Evolutionary conservation across 2,888 invertebrate genomes (phyloP).

Genomic region (Ormyrus labotus): DNA sequence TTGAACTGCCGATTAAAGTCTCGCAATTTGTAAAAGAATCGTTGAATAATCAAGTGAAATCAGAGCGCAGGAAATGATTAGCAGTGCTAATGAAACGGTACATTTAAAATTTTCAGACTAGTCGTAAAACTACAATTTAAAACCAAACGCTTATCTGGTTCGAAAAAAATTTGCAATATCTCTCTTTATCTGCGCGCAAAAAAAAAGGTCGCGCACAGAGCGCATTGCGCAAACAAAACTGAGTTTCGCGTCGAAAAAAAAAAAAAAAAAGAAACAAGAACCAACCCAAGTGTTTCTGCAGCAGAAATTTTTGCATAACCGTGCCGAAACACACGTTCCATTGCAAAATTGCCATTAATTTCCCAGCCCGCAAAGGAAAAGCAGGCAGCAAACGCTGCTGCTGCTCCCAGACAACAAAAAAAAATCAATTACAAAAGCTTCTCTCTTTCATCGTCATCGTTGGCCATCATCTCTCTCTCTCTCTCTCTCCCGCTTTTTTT

Average conservation of each 20-base stretch:
- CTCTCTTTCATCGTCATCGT: neutral
- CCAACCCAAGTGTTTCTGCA: neutral
- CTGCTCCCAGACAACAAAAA: neutral
- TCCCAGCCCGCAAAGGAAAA: neutral
- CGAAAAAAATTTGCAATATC: slow-evolving; percentile 20
- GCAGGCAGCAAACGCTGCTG: neutral
- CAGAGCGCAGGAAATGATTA: too few relatives aligned
- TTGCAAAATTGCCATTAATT: slow-evolving; percentile 17
- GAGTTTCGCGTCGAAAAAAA: slow-evolving; percentile 8
- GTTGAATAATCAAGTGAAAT: too few relatives aligned
- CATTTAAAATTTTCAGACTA: neutral
- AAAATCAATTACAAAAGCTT: slow-evolving; percentile 35
- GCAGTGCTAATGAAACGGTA: too few relatives aligned
- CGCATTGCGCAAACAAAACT: slow-evolving; percentile 43
- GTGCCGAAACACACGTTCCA: neutral
- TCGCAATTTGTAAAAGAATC: too few relatives aligned
- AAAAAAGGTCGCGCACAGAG: slow-evolving; percentile 21
- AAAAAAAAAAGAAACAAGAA: neutral
- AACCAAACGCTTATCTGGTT: slow-evolving; percentile 2
- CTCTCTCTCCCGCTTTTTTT: neutral
- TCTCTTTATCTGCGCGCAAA: slow-evolving; percentile 45
- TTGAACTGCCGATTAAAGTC: too few relatives aligned
- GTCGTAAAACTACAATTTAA: neutral
- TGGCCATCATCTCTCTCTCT: neutral
- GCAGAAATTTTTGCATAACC: slow-evolving; percentile 14